These are phyloP conservation scores for Alligator sinensis DNA, from an alignment of 2,113 vertebrate genomes.

Conservation along the genomic window DNA sequence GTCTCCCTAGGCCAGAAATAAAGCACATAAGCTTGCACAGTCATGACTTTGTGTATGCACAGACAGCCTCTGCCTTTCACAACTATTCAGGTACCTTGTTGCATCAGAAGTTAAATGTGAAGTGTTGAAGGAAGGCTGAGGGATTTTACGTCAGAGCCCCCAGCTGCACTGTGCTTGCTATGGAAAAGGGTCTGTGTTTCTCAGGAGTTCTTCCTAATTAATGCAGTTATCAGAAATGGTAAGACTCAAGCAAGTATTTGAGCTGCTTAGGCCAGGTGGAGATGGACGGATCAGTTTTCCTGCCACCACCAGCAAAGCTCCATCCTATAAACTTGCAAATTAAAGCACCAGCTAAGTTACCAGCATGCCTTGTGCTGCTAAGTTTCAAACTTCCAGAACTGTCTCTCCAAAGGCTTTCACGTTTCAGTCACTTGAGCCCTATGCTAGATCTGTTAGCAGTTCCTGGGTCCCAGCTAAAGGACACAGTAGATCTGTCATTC, in stretches of 20 bases:
- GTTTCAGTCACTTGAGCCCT: not conserved
- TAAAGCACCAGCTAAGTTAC: not conserved
- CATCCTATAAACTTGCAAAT: not conserved
- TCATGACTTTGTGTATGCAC: no score
- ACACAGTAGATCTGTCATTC: fast-evolving
- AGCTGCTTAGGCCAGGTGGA: not conserved
- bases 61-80: no score
- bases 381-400: not conserved
- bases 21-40: no score
- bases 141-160: fast-evolving
- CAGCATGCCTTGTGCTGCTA: fast-evolving
- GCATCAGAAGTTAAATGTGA: no score
- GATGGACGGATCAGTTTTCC: fast-evolving
- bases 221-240: fast-evolving
- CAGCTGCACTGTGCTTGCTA: fast-evolving
- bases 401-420: not conserved
- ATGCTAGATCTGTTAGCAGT: not conserved
- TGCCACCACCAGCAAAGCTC: not conserved
- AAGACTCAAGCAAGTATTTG: not conserved
- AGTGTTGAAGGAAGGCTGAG: no score
- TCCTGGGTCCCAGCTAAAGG: not conserved
- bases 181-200: not conserved
- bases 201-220: not conserved
- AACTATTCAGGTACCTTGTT: no score
- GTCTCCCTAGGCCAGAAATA: no score